phyloP scores from a whole-genome alignment of 92 coral and sea anemone genomes.

The Epizoanthus stellaris region DNA sequence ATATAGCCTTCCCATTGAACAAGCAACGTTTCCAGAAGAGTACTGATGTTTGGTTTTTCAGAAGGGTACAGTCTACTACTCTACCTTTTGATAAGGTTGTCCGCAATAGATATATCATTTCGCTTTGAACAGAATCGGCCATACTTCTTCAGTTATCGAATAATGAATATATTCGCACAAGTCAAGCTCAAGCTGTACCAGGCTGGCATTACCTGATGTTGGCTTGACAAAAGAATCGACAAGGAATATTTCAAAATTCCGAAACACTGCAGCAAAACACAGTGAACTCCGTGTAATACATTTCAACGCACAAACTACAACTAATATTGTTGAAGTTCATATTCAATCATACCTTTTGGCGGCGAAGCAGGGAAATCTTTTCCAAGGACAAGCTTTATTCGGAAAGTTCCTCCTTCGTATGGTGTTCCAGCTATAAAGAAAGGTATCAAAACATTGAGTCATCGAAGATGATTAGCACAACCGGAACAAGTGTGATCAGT shows the following conservation, averaged over 20 bases:
- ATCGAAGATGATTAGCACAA: not conserved
- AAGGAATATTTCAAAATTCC: too few relatives aligned
- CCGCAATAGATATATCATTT: not conserved
- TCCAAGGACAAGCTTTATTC: conserved; percentile 91
- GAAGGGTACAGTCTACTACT: not conserved
- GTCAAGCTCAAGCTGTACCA: not conserved
- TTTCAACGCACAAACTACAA: not conserved
- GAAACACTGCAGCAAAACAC: not conserved
- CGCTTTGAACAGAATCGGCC: not conserved
- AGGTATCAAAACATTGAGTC: not conserved
- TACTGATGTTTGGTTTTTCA: too few relatives aligned
- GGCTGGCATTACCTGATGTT: not conserved
- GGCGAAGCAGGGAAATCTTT: conserved; percentile 97
- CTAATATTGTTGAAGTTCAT: not conserved
- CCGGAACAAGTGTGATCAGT: not conserved
- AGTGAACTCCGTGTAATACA: not conserved
- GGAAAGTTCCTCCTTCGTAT: conserved; percentile 95
- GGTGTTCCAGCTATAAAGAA: conserved; percentile 94
- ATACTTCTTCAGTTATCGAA: not conserved
- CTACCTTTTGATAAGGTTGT: not conserved
- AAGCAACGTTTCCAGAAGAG: too few relatives aligned
- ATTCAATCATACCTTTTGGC: conserved; percentile 84
- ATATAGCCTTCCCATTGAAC: too few relatives aligned
- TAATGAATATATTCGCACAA: too few relatives aligned
- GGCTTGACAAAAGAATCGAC: too few relatives aligned